Conservation (phyloP, 2,888 invertebrate species). For the Pasiphila rectangulata region DNA sequence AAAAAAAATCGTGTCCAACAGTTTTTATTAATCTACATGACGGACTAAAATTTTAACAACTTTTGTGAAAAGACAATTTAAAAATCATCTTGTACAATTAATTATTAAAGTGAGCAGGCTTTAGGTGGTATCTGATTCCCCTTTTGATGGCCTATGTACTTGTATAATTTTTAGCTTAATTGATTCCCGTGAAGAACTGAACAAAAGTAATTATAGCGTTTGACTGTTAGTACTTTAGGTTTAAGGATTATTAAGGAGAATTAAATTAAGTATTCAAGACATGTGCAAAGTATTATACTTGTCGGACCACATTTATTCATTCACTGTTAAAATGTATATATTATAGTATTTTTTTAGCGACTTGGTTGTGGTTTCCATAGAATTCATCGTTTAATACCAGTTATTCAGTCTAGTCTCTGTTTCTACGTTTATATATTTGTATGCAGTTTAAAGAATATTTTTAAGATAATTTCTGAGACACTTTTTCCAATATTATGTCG, state of each 20-base stretch:
- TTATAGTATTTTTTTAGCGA: too few relatives aligned
- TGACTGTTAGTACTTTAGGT: slow-evolving; percentile 12
- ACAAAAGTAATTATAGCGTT: slow-evolving; percentile 8
- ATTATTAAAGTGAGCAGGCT: too few relatives aligned
- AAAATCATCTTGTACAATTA: too few relatives aligned
- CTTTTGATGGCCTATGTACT: background rate
- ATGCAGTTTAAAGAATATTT: background rate
- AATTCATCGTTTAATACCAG: too few relatives aligned
- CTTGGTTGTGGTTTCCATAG: too few relatives aligned
- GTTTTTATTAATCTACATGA: too few relatives aligned
- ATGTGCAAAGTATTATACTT: slow-evolving; percentile 1
- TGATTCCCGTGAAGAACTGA: slow-evolving; percentile 12
- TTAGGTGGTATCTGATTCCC: background rate
- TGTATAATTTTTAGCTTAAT: background rate
- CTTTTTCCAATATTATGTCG: slow-evolving; percentile 8
- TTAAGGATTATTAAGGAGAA: slow-evolving; percentile 3
- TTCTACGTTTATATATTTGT: slow-evolving; percentile 9
- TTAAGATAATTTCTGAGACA: background rate
- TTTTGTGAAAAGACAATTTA: too few relatives aligned
- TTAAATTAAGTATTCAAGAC: background rate
- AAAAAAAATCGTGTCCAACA: too few relatives aligned
- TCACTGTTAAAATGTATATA: too few relatives aligned
- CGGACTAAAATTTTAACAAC: too few relatives aligned
- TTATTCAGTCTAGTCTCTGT: slow-evolving; percentile 15
- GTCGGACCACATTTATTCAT: slow-evolving; percentile 4